A percentile compares a stretch with the other conserved stretches of the same genome.
phyloP scores from a whole-genome alignment of 2,888 invertebrate species.

The Ashinkailepas kermadecensis region DNA sequence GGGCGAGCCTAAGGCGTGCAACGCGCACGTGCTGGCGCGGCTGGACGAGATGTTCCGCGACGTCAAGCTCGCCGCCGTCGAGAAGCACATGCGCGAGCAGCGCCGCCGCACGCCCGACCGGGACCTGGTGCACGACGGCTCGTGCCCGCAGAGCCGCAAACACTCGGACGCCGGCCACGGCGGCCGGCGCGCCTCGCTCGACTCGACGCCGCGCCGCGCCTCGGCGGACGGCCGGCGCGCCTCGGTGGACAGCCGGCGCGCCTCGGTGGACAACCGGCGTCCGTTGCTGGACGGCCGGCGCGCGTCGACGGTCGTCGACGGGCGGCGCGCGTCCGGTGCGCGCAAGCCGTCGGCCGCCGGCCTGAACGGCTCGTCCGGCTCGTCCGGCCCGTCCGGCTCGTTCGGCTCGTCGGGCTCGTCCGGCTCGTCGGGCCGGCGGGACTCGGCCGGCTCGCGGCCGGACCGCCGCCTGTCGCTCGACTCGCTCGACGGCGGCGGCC shows the following conservation, averaged over 20 bases:
- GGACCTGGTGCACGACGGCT: background rate
- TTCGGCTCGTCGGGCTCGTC: no score
- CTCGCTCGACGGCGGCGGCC: slow-evolving; percentile 27
- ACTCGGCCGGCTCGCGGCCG: slow-evolving; percentile 26
- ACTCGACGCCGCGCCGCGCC: background rate
- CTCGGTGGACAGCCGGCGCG: background rate
- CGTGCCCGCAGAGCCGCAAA: slow-evolving; percentile 19
- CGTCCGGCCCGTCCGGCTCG: no score
- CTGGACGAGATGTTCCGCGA: slow-evolving; percentile 64
- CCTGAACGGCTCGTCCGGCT: background rate
- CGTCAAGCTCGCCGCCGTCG: slow-evolving; percentile 47
- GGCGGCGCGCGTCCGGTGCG: slow-evolving; percentile 58
- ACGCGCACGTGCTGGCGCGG: slow-evolving; percentile 54
- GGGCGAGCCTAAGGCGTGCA: background rate
- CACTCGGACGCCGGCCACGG: background rate
- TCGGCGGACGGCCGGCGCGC: background rate
- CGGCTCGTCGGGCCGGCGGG: slow-evolving; percentile 9
- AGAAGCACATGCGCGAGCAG: slow-evolving; percentile 37
- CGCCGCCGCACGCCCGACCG: slow-evolving; percentile 23
- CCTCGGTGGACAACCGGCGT: slow-evolving; percentile 1
- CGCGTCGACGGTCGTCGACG: slow-evolving; percentile 46
- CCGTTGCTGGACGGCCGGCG: slow-evolving; percentile 36
- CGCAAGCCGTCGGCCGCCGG: slow-evolving; percentile 53
- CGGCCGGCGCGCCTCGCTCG: background rate
- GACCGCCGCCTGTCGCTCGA: slow-evolving; percentile 22